These are phyloP conservation scores for Chorisops tibialis DNA, from an alignment of 2,888 invertebrate genomes.

Conservation along the genomic window DNA sequence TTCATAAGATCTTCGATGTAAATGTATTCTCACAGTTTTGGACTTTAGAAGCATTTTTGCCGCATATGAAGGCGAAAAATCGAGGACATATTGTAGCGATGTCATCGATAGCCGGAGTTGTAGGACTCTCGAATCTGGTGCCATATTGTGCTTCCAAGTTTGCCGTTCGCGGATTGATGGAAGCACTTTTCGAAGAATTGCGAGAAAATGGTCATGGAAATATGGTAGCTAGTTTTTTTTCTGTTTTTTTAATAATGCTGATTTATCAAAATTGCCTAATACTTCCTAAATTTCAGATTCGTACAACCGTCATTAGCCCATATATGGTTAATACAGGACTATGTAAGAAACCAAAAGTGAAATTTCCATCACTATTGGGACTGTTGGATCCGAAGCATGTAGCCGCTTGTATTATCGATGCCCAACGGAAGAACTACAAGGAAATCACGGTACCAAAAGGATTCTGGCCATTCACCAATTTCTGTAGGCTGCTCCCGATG, in stretches of 20 bases:
- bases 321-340: constrained; percentile 86
- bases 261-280: constrained; percentile 6
- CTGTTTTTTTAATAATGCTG: neutral
- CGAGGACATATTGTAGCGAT: constrained; percentile 74
- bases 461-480: constrained; percentile 57
- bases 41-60: constrained; percentile 71
- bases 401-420: constrained; percentile 64
- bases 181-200: constrained; percentile 75
- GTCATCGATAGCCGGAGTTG: constrained; percentile 73
- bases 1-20: constrained; percentile 67
- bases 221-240: constrained; percentile 38
- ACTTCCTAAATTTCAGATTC: no score
- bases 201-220: constrained; percentile 53
- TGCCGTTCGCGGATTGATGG: constrained; percentile 81
- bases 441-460: constrained; percentile 65
- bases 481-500: constrained; percentile 59
- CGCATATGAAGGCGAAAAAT: constrained; percentile 69
- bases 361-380: constrained; percentile 66
- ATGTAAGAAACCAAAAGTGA: constrained; percentile 71
- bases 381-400: constrained; percentile 64
- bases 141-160: constrained; percentile 79
- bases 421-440: constrained; percentile 60
- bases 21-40: constrained; percentile 79
- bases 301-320: constrained; percentile 79
- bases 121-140: constrained; percentile 71